phyloP scores from a whole-genome alignment of 2,888 invertebrate genomes.

The Petrolisthes cinctipes region DNA sequence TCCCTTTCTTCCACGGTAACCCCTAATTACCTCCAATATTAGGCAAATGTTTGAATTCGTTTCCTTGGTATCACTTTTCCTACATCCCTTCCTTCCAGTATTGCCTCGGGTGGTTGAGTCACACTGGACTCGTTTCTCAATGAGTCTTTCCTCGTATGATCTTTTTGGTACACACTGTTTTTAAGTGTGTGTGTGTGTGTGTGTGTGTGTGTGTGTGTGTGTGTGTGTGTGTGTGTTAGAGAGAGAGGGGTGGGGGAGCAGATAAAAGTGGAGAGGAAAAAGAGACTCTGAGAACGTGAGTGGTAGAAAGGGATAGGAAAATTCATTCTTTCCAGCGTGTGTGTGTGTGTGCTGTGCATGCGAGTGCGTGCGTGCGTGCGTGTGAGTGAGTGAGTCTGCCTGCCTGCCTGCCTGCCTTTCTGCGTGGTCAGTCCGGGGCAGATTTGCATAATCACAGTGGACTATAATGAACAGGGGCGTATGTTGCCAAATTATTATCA shows the following conservation, averaged over 20 bases:
- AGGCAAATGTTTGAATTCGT: neutral
- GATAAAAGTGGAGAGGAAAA: no score
- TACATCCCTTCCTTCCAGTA: neutral
- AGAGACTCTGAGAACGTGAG: no score
- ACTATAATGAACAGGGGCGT: constrained; percentile 32
- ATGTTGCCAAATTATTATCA: constrained; percentile 30
- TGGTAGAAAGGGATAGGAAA: no score
- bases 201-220: neutral
- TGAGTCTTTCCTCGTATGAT: neutral
- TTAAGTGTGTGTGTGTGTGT: neutral
- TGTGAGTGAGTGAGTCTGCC: neutral
- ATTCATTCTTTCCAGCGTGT: no score
- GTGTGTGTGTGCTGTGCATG: no score
- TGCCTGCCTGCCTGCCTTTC: neutral
- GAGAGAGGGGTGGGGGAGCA: no score
- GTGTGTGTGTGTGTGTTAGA: neutral
- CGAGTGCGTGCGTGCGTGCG: no score
- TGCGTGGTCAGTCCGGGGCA: constrained; percentile 11
- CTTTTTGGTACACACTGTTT: neutral
- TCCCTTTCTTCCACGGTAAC: neutral
- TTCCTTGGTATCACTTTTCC: neutral
- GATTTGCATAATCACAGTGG: constrained; percentile 41
- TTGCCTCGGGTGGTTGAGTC: neutral
- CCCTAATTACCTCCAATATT: neutral
- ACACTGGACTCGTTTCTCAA: neutral